Evolutionary conservation across 2,888 invertebrate genomes (phyloP), one percentile per base, ranked within the genome.

Genomic region (Poecilus cupreus): DNA sequence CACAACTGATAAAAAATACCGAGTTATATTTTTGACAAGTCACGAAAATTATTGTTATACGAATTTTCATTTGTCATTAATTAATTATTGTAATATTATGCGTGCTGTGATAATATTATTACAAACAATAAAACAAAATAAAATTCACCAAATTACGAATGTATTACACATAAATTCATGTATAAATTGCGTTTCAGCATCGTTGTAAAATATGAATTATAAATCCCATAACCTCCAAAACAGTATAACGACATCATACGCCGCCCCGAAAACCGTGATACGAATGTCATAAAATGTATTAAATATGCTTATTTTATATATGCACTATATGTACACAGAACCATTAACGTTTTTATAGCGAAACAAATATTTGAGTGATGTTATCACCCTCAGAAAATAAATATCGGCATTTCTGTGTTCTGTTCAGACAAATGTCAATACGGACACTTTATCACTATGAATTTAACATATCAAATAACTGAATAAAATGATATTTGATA

Each of bases 311-410:
- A 26, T 8, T 43, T 13, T 60, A 13, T 60, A 22, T 68, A 68
- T 68, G 46, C 37, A 32, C 6, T 22, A 46, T 24, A 74, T 43
- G 74, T 75, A 75, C 49, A 75, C 74, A 75, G 11, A 51, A 75
- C 24, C 24, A 75, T 75, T 75, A 72, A 75, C 49, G 51, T 75
- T 75, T 72, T 75, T 75, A 75, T 75, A 16, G n/a, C 18, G 32
- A 49, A 75, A 75, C 46, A 75, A 75, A 75, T 75, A 49, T 75
- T 75, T 75, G 49, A 75, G 13, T 20, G 22, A 43, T 72, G 18
- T 72, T 72, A 72, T 72, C 72, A 43, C 26, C 13, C n/a, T 1
- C 20, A 39, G 18, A 46, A 49, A 24, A 26, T 32, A 49, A 75
- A 75, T 13, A 75, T 20, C 74, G 74, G 74, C 74, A 72, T 18